Conservation (phyloP, 2,888 invertebrate species). For the Ophonus ardosiacus region DNA sequence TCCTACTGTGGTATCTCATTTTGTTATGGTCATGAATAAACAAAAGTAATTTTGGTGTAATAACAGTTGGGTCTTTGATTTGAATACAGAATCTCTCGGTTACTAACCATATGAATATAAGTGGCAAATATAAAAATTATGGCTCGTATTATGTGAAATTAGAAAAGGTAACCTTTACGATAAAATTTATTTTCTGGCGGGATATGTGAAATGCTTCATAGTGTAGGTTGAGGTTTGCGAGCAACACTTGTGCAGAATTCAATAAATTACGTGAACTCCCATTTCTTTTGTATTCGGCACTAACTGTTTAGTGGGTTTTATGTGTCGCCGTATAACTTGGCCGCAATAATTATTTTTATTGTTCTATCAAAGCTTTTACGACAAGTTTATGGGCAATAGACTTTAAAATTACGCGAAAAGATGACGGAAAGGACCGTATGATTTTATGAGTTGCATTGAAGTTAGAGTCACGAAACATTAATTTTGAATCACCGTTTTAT, state of each 20-base stretch:
- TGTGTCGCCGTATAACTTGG: constrained; percentile 34
- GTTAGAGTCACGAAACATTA: constrained; percentile 13
- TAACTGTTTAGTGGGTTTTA: constrained; percentile 42
- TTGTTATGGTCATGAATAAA: too few relatives aligned
- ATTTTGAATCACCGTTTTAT: constrained; percentile 17
- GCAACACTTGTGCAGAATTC: background rate
- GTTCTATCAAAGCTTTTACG: constrained; percentile 54
- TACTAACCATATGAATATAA: background rate
- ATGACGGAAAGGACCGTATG: constrained; percentile 40
- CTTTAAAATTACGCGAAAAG: constrained; percentile 42
- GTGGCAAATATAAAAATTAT: background rate
- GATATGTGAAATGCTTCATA: background rate
- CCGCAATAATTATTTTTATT: constrained; percentile 55
- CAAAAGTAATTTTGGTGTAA: too few relatives aligned
- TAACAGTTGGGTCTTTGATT: too few relatives aligned
- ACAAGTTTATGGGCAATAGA: constrained; percentile 50
- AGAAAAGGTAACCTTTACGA: background rate
- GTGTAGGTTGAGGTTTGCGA: background rate
- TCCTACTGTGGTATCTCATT: too few relatives aligned
- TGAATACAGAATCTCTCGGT: too few relatives aligned
- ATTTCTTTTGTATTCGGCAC: constrained; percentile 39
- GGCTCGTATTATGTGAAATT: background rate
- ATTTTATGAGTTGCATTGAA: constrained; percentile 47
- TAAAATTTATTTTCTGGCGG: background rate
- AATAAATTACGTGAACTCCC: constrained; percentile 9